phyloP scores from a whole-genome alignment of 2,888 invertebrate species.

The Sphecodes monilicornis region DNA sequence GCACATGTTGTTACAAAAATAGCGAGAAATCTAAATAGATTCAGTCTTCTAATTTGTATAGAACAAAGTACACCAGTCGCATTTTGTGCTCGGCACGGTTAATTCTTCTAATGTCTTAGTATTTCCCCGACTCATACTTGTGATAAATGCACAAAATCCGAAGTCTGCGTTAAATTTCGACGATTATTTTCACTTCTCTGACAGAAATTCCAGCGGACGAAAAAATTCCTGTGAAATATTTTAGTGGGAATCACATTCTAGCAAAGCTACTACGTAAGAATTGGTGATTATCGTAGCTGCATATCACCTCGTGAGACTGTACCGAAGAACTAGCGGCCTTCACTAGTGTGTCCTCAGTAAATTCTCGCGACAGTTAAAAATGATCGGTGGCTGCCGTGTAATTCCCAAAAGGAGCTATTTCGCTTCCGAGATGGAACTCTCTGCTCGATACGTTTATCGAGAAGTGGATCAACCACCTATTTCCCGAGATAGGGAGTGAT shows the following conservation, averaged over 20 bases:
- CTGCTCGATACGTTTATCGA: slow-evolving; percentile 18
- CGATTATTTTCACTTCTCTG: neutral
- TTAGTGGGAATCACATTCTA: neutral
- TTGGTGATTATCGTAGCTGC: neutral
- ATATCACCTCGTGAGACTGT: neutral
- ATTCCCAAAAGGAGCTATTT: slow-evolving; percentile 1
- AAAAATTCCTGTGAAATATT: neutral
- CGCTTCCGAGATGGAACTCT: neutral
- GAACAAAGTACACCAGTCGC: no score
- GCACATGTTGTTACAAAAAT: no score
- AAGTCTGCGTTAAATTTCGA: no score
- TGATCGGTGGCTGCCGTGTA: slow-evolving; percentile 33
- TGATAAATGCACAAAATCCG: no score
- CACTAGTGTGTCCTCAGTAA: slow-evolving; percentile 35
- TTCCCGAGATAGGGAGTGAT: neutral
- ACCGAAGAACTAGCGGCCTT: neutral
- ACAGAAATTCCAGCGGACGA: neutral
- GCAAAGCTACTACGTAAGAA: neutral
- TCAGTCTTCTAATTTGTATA: no score
- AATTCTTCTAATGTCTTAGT: no score
- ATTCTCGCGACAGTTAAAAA: slow-evolving; percentile 28
- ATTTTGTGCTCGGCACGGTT: no score
- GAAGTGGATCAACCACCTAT: slow-evolving; percentile 19
- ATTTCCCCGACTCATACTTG: no score
- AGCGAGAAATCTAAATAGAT: no score